Percentiles rank a stretch among this genome's conserved stretches.
These are phyloP conservation scores for Tilapia sparmanii DNA, from an alignment of 2,113 vertebrate species.

Conservation along the genomic window DNA sequence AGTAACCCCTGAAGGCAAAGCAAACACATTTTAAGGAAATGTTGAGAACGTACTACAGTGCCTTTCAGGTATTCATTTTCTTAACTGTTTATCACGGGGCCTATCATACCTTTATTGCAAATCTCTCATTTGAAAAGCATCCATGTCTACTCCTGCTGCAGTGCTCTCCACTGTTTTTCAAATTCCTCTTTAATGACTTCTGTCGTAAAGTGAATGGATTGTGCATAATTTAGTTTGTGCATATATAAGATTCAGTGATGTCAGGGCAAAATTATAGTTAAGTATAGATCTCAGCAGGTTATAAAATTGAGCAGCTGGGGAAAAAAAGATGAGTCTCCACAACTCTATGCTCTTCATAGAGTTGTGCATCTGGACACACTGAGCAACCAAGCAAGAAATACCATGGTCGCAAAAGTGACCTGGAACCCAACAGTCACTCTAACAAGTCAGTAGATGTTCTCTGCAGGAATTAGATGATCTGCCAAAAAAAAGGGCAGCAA, in stretches of 20 bases:
- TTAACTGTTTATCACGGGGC: not conserved
- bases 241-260: not conserved
- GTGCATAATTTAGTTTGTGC: not conserved
- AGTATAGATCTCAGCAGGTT: not conserved
- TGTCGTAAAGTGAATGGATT: not conserved
- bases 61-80: not conserved
- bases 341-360: accelerated
- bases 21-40: not conserved
- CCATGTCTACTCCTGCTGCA: not conserved
- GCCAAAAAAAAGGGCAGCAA: not conserved
- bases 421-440: not conserved
- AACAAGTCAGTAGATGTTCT: not conserved
- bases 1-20: not conserved
- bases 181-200: not conserved
- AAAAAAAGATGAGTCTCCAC: not conserved
- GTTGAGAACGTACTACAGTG: not conserved
- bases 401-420: not conserved
- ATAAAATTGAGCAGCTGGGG: not conserved
- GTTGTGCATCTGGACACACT: not conserved
- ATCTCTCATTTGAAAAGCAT: not conserved
- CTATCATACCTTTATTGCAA: not conserved
- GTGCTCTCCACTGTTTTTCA: not conserved
- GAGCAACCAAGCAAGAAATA: not conserved
- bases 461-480: not conserved
- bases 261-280: not conserved